phyloP scores from a whole-genome alignment of 2,888 invertebrate species.

The Brachylomia viminalis region DNA sequence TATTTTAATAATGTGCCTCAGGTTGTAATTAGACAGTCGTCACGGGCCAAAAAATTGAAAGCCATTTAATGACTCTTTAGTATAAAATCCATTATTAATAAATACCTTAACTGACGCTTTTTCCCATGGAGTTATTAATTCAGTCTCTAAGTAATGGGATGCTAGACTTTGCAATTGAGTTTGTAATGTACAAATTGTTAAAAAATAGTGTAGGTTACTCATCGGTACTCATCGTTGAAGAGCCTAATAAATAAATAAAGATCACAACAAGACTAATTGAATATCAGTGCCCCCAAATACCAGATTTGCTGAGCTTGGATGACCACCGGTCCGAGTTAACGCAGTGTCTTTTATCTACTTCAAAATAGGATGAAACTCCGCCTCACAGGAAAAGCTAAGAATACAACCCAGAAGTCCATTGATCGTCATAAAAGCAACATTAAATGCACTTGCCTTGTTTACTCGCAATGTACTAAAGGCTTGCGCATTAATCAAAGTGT shows the following conservation, averaged over 20 bases:
- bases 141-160: background rate
- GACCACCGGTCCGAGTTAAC: too few species aligned
- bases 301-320: too few species aligned
- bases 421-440: conserved; percentile 28
- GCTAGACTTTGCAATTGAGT: background rate
- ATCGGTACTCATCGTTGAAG: background rate
- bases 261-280: too few species aligned
- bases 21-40: background rate
- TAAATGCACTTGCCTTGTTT: conserved; percentile 57
- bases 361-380: background rate
- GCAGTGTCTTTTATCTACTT: background rate
- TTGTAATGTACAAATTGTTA: background rate
- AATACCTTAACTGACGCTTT: too few species aligned
- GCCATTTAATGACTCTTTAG: too few species aligned
- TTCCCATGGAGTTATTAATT: too few species aligned
- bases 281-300: too few species aligned
- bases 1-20: background rate
- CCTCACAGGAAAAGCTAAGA: conserved; percentile 16
- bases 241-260: background rate
- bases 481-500: conserved; percentile 58
- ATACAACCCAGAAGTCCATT: conserved; percentile 25
- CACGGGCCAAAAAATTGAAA: background rate
- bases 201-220: background rate
- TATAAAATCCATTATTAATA: too few species aligned
- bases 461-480: conserved; percentile 42